Evolutionary conservation across 2,797 vertebrate genomes (phyloP), one percentile per base, ranked within the genome.

Genomic region (Phataginus tetradactyla): DNA sequence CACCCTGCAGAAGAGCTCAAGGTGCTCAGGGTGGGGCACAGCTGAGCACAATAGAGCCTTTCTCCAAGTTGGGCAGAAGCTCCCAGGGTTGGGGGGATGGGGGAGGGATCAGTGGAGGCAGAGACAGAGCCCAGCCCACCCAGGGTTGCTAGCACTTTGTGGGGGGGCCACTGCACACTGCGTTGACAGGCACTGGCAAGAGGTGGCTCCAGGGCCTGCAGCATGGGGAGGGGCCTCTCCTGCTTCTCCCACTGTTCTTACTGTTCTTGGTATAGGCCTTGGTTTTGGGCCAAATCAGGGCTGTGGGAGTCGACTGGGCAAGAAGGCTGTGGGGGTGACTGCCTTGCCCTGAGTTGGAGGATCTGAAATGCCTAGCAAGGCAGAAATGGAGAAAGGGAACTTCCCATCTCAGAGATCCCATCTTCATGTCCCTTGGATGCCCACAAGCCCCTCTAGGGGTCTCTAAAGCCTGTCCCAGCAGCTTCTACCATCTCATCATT

Each of bases 31-130:
- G 96, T 0, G 55, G 92, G 94, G 93, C 18, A 5, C 17, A 57
- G 57, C 34, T 29, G 23, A 86, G 85, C 90, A 97, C 94, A 97
- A 97, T 75, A 34, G 86, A 91, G 79, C 49, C 95, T 95, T 97
- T 98, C 95, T 98, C 86, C 45, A 83, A 74, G 66, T 75, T 61
- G 90, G 92, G 78, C 37, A 53, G 34, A 11, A 74, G 29, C 42
- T 89, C 61, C 71, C 15, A 53, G 68, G 27, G 51, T 74, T 27
- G 6, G 64, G 68, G 32, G 51, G 79, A 12, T 45, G 45, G 10
- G 63, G 66, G n/a, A 45, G 74, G 51, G 4, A 64, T 21, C 39
- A 7, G 49, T 57, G 13, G 15, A 71, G 83, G 94, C 23, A 59
- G 92, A 93, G 74, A 72, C 66, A 23, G 59, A 86, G 53, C 90